These are phyloP conservation scores for Agelaius phoeniceus DNA, from an alignment of 2,113 vertebrate genomes.

Conservation along the genomic window DNA sequence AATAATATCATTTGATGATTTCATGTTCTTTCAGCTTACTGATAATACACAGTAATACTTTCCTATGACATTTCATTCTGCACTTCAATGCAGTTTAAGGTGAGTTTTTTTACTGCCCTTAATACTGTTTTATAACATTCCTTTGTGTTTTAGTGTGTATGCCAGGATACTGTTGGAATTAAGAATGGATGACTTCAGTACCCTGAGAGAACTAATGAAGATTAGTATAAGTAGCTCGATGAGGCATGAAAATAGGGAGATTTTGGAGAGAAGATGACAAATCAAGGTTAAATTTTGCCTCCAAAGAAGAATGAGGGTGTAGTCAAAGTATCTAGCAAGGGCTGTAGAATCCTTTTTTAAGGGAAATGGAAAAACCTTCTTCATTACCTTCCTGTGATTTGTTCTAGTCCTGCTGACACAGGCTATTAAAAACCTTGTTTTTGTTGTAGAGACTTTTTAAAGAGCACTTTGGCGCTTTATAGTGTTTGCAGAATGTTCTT, in stretches of 20 bases:
- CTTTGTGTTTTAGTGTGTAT: not conserved
- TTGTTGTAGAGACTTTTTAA: conserved; percentile 23
- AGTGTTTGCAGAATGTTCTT: conserved; percentile 45
- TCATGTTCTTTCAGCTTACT: not conserved
- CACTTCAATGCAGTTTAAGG: not conserved
- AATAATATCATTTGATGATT: not conserved
- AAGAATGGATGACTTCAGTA: not conserved
- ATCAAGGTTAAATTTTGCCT: not conserved
- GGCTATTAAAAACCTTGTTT: conserved; percentile 40
- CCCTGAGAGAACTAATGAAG: not conserved
- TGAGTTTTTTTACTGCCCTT: not conserved
- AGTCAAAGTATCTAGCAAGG: not conserved
- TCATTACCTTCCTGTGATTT: conserved; percentile 7
- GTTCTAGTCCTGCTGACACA: conserved; percentile 23
- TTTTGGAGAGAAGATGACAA: not conserved
- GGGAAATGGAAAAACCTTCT: not conserved
- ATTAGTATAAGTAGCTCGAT: conserved; percentile 3
- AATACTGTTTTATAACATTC: not conserved
- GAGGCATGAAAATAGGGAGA: not conserved
- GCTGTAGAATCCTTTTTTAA: not conserved
- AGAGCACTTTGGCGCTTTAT: conserved; percentile 42
- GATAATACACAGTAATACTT: not conserved
- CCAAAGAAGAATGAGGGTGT: not conserved
- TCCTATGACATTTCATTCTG: not conserved
- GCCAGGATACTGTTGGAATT: not conserved